Evolutionary conservation across 2,797 vertebrate genomes (phyloP), one percentile per base, ranked within the genome.

Genomic region (Trematomus bernacchii): DNA sequence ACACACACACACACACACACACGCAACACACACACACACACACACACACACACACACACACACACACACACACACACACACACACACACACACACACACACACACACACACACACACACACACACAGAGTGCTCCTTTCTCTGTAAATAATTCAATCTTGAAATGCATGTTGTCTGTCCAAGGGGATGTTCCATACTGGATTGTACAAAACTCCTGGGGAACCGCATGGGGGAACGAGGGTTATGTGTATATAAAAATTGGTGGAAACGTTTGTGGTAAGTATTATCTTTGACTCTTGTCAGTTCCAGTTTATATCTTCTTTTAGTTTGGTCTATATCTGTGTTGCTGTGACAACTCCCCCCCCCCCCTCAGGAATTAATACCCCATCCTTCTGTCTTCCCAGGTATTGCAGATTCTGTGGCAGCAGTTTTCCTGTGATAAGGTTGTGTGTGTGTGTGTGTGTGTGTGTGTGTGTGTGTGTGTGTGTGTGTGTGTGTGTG

Each of bases 201-300:
- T 98, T 46, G 95, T 98, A 14, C 95, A 96, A 75, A 99, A 99
- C 88, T 97, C 97, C 0, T 98, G 97, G 97, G 97, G 97, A 12
- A 88, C 80, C 0, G 61, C 90, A 0, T 98, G 97, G 97, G 98
- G 97, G 69, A 89, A 96, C 21, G 85, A 94, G 0, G 97, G 97
- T 71, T 99, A 97, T 12, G 96, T 95, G 76, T 95, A 76, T 84
- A 91, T 99, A 50, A 97, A 97, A 93, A 97, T 97, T 4, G 96
- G 97, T 0, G 14, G 80, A 37, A 96, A 97, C 57, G 13, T 97
- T 63, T 98, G 97, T 61, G 97, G 97, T 98, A 87, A 96, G 97
- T 96, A 54, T 66, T 76, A 78, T 37, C 54, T 58, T 64, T 59
- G 8, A 14, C 40, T 63, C 15, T 16, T 64, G 47, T 77, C 43